phyloP scores from a whole-genome alignment of 1,140 invertebrate species.

The Trichoplusia ni region DNA sequence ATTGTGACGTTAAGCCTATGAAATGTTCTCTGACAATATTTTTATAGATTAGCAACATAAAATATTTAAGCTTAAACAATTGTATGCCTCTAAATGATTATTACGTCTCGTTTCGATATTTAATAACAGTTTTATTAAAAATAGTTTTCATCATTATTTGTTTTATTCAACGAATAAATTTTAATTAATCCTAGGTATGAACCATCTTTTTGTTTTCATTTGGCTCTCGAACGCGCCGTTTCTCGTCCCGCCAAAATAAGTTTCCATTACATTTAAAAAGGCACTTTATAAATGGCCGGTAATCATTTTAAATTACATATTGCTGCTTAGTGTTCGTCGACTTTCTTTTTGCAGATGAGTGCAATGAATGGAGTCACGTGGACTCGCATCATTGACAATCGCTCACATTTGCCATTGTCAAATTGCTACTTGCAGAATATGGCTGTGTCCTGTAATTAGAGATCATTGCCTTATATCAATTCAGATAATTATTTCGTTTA shows the following conservation, averaged over 20 bases:
- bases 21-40: neutral
- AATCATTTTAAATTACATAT: constrained; percentile 47
- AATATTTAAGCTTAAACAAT: neutral
- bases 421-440: constrained; percentile 46
- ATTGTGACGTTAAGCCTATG: constrained; percentile 1
- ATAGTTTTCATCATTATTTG: no score
- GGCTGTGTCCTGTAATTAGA: constrained; percentile 37
- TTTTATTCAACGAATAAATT: no score
- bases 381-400: constrained; percentile 30
- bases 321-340: constrained; percentile 16
- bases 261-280: constrained; percentile 31
- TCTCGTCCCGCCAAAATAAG: constrained; percentile 6
- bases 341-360: constrained; percentile 30
- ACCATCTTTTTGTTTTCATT: no score
- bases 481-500: constrained; percentile 37
- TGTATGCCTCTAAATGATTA: neutral
- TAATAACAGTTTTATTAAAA: no score
- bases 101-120: no score
- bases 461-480: constrained; percentile 45
- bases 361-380: constrained; percentile 45
- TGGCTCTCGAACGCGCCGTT: no score
- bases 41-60: neutral
- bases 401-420: constrained; percentile 42
- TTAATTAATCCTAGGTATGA: no score
- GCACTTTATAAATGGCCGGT: constrained; percentile 38